Percentiles rank a stretch among this genome's conserved stretches.
Conservation (phyloP, 92 coral and sea anemone genomes). For the Phenganax subtilis region DNA sequence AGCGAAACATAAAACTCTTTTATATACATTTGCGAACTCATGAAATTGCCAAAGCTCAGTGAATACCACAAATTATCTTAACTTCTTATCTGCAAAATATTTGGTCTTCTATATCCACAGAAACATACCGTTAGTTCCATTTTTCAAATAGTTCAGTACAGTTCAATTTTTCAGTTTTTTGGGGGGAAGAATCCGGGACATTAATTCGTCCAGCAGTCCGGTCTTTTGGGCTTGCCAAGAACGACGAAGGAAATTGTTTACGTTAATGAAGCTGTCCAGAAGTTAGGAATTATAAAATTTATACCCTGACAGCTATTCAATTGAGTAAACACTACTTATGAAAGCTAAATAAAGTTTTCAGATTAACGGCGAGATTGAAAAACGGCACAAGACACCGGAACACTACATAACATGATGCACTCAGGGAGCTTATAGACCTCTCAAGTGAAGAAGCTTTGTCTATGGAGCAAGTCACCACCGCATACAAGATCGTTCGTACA, state of each 20-base stretch:
- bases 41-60: too few relatives aligned
- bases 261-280: slow-evolving; percentile 41
- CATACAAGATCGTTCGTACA: neutral
- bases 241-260: slow-evolving; percentile 31
- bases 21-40: too few relatives aligned
- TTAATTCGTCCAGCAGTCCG: neutral
- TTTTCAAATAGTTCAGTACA: too few relatives aligned
- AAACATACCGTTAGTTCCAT: too few relatives aligned
- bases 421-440: slow-evolving; percentile 22
- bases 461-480: neutral
- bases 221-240: neutral
- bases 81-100: too few relatives aligned
- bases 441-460: slow-evolving; percentile 6
- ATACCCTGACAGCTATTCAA: slow-evolving; percentile 39
- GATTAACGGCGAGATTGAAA: slow-evolving; percentile 33
- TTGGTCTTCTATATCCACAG: too few relatives aligned
- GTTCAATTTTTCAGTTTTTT: too few relatives aligned
- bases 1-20: too few relatives aligned
- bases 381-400: neutral
- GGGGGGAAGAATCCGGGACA: neutral
- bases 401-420: neutral
- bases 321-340: slow-evolving; percentile 45
- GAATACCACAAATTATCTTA: too few relatives aligned
- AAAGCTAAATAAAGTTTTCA: slow-evolving; percentile 46
- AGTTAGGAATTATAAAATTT: slow-evolving; percentile 40